Base-by-base conservation (phyloP, 1,140 invertebrate genomes). In the Drosophila miranda region DNA sequence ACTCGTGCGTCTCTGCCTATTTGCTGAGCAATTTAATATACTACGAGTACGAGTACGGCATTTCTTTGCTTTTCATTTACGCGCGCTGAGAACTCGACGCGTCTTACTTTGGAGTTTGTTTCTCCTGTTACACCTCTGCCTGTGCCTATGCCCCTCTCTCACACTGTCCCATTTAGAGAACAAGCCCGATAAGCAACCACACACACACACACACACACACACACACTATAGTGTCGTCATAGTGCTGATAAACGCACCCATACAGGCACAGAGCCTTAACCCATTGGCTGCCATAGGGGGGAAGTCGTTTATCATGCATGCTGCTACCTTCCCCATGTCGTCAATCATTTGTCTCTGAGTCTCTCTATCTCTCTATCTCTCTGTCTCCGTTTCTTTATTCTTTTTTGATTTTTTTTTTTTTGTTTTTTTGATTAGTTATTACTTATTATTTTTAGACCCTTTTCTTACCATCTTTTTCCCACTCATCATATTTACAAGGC, bases 281-380 rank as follows among this genome's bases (percentile, higher is more conserved):
- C 81, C 81, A 72, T 87, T 87, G 76, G 76, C 28, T 61, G 61
- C 44, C 44, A 45, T 49, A 44, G 50, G 62, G 30, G 60, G 70
- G 53, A 74, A 74, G 70, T 86, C 81, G 64, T 82, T 82, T 78
- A 79, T 83, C 79, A 82, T 57, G 52, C 28, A 38, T 38, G 11
- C 11, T 38, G 34, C 34, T 5, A 38, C 34, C 34, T 38, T 38
- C 34, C 34, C 26, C 26, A 56, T 81, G 78, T 82, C 80, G 73
- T 87, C 81, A 81, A 86, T 86, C 81, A 87, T 87, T 87, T 63
- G 82, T 86, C 34, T 38, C 82, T 69, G 60, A 70, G 63, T 79
- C 69, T 75, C 11, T 59, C 23, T 5, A 5, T 26, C 23, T 5
- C 23, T 5, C 3, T 26, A 3, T 5, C 23, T 26, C 23, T 75